phyloP scores from a whole-genome alignment of 2,888 invertebrate species.

The Strigamia crassipes region DNA sequence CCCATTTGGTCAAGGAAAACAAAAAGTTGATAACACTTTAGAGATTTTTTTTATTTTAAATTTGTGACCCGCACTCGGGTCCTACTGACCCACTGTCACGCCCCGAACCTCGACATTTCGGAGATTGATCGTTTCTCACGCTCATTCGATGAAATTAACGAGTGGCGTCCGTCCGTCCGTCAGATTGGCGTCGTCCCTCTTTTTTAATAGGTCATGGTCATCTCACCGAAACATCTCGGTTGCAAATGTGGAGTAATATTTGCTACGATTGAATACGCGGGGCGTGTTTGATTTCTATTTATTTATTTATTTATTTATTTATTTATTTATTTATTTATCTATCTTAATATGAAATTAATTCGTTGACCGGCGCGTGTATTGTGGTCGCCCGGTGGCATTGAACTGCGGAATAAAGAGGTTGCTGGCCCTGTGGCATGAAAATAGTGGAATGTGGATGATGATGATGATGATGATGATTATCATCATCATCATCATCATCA shows the following conservation, averaged over 20 bases:
- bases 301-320: too few relatives aligned
- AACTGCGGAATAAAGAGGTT: not conserved
- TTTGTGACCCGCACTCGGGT: not conserved
- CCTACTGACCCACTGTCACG: slow-evolving; percentile 12
- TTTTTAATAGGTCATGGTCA: slow-evolving; percentile 28
- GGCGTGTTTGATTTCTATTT: not conserved
- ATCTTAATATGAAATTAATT: not conserved
- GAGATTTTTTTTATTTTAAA: too few relatives aligned
- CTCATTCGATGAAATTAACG: not conserved
- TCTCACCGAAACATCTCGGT: not conserved
- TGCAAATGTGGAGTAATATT: not conserved
- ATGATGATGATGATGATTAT: not conserved
- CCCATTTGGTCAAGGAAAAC: not conserved
- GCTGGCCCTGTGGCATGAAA: not conserved
- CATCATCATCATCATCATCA: too few relatives aligned
- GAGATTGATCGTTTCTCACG: slow-evolving; percentile 12
- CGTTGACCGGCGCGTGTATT: not conserved
- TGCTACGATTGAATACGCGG: not conserved
- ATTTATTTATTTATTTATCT: not conserved
- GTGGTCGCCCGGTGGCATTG: not conserved
- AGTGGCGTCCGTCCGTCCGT: not conserved
- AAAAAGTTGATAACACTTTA: not conserved
- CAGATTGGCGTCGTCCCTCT: not conserved
- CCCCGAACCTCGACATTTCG: not conserved
- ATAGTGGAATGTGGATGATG: not conserved